Evolutionary conservation across 1,140 invertebrate species (phyloP).

Genomic region (Aphelinus atriplicis): DNA sequence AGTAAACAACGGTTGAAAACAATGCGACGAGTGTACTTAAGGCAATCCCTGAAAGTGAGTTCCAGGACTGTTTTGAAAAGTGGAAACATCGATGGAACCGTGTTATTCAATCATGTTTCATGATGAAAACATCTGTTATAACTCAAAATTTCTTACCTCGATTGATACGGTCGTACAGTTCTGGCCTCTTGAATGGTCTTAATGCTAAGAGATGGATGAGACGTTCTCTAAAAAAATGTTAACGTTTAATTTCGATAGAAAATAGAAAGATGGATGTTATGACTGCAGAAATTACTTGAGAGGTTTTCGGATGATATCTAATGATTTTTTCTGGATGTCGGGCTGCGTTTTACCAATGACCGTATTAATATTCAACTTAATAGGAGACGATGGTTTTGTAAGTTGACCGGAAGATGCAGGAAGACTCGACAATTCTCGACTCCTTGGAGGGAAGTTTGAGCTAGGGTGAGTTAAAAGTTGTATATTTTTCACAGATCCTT

Average conservation of each 20-base stretch:
- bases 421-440: conserved; percentile 15
- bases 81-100: too few species aligned
- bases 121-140: too few species aligned
- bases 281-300: conserved; percentile 70
- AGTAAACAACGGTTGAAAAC: too few species aligned
- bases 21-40: too few species aligned
- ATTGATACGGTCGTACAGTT: conserved; percentile 81
- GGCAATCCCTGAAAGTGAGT: too few species aligned
- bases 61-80: too few species aligned
- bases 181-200: conserved; percentile 91
- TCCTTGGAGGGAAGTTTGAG: conserved; percentile 47
- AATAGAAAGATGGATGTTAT: conserved; percentile 28
- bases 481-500: conserved; percentile 62
- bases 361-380: conserved; percentile 48
- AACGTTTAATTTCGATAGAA: conserved; percentile 44
- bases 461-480: conserved; percentile 58
- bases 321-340: conserved; percentile 56
- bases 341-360: conserved; percentile 47
- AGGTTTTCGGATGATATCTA: conserved; percentile 76
- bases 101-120: too few species aligned
- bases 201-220: conserved; percentile 92
- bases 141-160: conserved; percentile 70
- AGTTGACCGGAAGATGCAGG: conserved; percentile 47
- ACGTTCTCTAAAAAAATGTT: conserved; percentile 75
- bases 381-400: conserved; percentile 43